Conservation (phyloP, 2,888 invertebrate genomes). For the Ommatoiulus sabulosus region DNA sequence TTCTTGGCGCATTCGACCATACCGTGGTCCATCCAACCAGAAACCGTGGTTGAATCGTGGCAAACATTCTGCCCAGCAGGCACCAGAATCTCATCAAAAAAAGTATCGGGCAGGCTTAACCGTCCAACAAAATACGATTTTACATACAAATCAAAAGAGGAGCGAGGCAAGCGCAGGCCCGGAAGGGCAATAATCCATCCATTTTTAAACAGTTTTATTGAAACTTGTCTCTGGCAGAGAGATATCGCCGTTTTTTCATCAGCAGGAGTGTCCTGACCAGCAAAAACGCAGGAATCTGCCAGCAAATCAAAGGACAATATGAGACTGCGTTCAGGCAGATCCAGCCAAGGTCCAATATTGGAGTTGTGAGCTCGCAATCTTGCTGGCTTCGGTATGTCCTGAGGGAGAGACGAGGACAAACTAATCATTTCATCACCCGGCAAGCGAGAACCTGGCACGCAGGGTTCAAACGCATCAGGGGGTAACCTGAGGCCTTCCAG, state of each 20-base stretch:
- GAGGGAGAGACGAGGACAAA: not conserved
- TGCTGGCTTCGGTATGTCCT: slow-evolving; percentile 19
- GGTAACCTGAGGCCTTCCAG: not conserved
- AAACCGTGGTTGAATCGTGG: not conserved
- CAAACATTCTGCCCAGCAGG: not conserved
- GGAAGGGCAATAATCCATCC: not conserved
- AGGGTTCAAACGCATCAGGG: not conserved
- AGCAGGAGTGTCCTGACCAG: not conserved
- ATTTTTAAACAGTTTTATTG: slow-evolving; percentile 18
- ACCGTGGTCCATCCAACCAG: not conserved
- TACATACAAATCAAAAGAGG: not conserved
- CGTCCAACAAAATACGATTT: not conserved
- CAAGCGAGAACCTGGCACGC: slow-evolving; percentile 18
- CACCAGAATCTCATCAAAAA: slow-evolving; percentile 16
- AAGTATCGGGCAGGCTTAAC: not conserved
- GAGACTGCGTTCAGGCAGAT: not conserved
- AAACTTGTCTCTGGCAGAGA: not conserved
- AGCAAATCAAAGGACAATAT: slow-evolving; percentile 1
- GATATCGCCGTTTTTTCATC: not conserved
- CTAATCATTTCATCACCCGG: slow-evolving; percentile 17
- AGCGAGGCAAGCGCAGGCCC: not conserved
- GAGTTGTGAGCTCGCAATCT: slow-evolving; percentile 13
- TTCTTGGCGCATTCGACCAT: not conserved
- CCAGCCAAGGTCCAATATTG: slow-evolving; percentile 13
- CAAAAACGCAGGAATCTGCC: not conserved